These are phyloP conservation scores for Drosophila lacicola DNA, from an alignment of 2,888 invertebrate genomes.

Conservation along the genomic window DNA sequence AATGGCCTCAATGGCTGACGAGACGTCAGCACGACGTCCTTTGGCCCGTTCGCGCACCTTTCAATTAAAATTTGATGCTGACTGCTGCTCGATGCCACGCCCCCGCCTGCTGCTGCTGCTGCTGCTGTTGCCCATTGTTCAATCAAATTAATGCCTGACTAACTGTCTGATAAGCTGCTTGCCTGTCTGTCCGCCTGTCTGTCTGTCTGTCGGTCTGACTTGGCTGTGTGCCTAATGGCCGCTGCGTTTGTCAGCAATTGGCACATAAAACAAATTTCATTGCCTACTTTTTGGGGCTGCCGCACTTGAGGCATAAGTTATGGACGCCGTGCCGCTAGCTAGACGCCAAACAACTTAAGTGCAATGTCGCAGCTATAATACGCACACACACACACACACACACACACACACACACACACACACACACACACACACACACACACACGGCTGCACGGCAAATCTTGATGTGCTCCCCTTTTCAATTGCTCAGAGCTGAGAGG, in stretches of 20 bases:
- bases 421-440: background rate
- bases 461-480: background rate
- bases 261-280: slow-evolving; percentile 64
- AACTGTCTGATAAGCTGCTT: slow-evolving; percentile 23
- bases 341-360: slow-evolving; percentile 38
- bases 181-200: slow-evolving; percentile 1
- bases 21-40: background rate
- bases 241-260: slow-evolving; percentile 50
- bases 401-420: slow-evolving; percentile 3
- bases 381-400: slow-evolving; percentile 3
- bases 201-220: slow-evolving; percentile 4
- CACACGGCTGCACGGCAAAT: slow-evolving; percentile 27
- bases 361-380: slow-evolving; percentile 34
- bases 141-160: slow-evolving; percentile 15
- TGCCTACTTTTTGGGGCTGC: slow-evolving; percentile 52
- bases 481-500: slow-evolving; percentile 8
- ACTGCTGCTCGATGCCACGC: slow-evolving; percentile 8
- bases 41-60: slow-evolving; percentile 24
- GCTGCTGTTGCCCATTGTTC: background rate
- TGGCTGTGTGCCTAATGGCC: slow-evolving; percentile 54
- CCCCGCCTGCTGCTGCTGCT: background rate
- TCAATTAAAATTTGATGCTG: slow-evolving; percentile 41
- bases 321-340: slow-evolving; percentile 17
- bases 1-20: slow-evolving; percentile 29
- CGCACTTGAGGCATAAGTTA: slow-evolving; percentile 25